phyloP scores from a whole-genome alignment of 2,113 vertebrate genomes.

The Desmodus rotundus region DNA sequence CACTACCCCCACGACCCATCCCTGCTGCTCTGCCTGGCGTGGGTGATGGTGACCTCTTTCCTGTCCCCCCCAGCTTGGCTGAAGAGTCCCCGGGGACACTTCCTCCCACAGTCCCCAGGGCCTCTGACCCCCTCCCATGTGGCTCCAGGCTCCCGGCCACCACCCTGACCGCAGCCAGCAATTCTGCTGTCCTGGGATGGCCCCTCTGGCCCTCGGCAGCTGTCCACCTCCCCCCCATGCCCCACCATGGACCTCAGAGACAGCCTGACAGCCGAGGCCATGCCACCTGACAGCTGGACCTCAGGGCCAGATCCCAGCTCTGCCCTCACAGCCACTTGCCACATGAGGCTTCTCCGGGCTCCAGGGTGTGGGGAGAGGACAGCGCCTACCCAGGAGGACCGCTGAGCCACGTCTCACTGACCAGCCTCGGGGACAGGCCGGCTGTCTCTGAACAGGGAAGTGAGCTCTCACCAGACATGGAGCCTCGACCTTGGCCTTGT shows the following conservation, averaged over 20 bases:
- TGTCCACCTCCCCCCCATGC: not conserved
- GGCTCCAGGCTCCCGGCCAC: not conserved
- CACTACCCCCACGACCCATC: rapidly evolving
- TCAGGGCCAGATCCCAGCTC: too few relatives aligned
- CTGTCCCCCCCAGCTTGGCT: rapidly evolving
- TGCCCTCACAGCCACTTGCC: too few relatives aligned
- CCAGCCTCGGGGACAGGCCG: not conserved
- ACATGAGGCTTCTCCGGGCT: not conserved
- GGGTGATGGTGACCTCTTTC: rapidly evolving
- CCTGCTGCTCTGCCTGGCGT: rapidly evolving
- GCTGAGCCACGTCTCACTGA: too few relatives aligned
- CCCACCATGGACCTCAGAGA: not conserved
- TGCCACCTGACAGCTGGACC: not conserved
- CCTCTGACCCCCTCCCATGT: not conserved
- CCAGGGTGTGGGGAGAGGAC: too few relatives aligned
- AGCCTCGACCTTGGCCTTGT: not conserved
- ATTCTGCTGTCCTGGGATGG: too few relatives aligned
- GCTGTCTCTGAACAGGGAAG: too few relatives aligned
- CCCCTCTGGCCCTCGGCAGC: too few relatives aligned
- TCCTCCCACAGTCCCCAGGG: not conserved
- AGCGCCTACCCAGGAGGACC: too few relatives aligned
- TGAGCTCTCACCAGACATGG: too few relatives aligned
- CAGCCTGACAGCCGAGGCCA: too few relatives aligned
- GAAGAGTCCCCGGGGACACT: not conserved
- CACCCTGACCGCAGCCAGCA: too few relatives aligned